phyloP scores from a whole-genome alignment of 2,113 vertebrate genomes.

The Corapipo altera region DNA sequence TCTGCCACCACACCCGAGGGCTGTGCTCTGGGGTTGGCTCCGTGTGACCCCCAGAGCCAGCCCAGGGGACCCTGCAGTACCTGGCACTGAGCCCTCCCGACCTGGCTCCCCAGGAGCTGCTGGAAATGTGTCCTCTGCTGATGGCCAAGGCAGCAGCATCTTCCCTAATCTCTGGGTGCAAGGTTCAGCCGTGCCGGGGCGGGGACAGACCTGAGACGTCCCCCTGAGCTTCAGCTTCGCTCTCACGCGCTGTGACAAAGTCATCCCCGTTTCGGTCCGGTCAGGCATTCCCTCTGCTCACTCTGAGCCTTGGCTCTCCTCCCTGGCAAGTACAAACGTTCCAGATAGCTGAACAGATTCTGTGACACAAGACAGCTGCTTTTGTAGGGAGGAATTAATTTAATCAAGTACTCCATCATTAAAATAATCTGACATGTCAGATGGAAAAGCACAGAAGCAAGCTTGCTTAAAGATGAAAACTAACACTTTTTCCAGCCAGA shows the following conservation, averaged over 20 bases:
- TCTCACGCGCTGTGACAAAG: background rate
- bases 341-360: conserved; percentile 44
- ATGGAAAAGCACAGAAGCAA: background rate
- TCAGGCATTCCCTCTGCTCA: background rate
- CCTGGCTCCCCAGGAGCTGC: background rate
- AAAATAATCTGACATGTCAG: conserved; percentile 29
- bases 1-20: rapidly evolving
- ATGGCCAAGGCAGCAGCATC: background rate
- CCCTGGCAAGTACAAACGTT: background rate
- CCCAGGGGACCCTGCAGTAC: rapidly evolving
- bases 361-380: conserved; percentile 31
- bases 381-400: conserved; percentile 46
- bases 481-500: background rate
- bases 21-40: rapidly evolving
- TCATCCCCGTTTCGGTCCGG: background rate
- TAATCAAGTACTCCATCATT: conserved; percentile 28
- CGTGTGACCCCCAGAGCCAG: rapidly evolving
- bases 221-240: background rate
- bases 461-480: background rate
- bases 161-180: rapidly evolving
- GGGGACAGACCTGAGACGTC: rapidly evolving
- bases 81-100: rapidly evolving
- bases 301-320: background rate
- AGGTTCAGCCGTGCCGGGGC: background rate
- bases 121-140: background rate